phyloP scores from a whole-genome alignment of 2,888 invertebrate species.

The Zygogramma bicolorata region DNA sequence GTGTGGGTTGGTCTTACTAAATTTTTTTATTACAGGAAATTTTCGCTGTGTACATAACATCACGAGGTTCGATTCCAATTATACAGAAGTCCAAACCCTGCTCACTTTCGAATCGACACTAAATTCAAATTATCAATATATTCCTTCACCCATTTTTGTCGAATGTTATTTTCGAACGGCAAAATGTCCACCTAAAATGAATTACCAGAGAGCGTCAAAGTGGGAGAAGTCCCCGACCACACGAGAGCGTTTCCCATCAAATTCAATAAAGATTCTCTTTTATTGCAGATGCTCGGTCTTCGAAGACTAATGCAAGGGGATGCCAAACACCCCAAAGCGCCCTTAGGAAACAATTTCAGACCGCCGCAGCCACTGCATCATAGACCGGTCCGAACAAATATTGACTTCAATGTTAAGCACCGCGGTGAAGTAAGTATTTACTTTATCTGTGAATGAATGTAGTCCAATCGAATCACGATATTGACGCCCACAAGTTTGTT shows the following conservation, averaged over 20 bases:
- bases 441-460: slow-evolving; percentile 26
- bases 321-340: slow-evolving; percentile 87
- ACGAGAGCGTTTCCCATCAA: slow-evolving; percentile 22
- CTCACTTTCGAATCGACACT: too few relatives aligned
- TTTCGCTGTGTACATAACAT: too few relatives aligned
- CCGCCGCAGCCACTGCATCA: slow-evolving; percentile 94
- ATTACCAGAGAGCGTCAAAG: slow-evolving; percentile 9
- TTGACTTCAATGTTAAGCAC: slow-evolving; percentile 90
- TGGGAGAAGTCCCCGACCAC: slow-evolving; percentile 7
- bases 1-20: too few relatives aligned
- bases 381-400: slow-evolving; percentile 95
- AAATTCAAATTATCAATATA: too few relatives aligned
- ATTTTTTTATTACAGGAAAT: too few relatives aligned
- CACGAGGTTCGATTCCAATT: too few relatives aligned
- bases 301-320: slow-evolving; percentile 91
- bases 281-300: slow-evolving; percentile 81
- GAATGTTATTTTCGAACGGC: not conserved
- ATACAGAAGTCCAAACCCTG: too few relatives aligned
- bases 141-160: not conserved
- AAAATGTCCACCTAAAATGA: not conserved
- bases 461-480: not conserved
- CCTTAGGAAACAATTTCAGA: slow-evolving; percentile 94
- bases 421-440: slow-evolving; percentile 68
- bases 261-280: slow-evolving; percentile 32
- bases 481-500: too few relatives aligned